A percentile compares a stretch with the other conserved stretches of the same genome.
These are phyloP conservation scores for Sarcophaga rosellei DNA, from an alignment of 2,888 invertebrate genomes.

Conservation along the genomic window DNA sequence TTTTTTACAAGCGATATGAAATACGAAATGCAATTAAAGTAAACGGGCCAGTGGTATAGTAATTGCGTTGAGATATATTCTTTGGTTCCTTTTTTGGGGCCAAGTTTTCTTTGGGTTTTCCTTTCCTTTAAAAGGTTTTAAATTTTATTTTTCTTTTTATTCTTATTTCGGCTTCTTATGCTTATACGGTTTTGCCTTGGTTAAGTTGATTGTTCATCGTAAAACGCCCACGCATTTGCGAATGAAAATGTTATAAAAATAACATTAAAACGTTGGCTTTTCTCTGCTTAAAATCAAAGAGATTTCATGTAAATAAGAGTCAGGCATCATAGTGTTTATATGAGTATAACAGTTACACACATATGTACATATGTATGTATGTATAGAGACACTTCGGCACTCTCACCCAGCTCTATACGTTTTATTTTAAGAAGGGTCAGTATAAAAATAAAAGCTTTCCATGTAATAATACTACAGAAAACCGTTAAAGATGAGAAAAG, in stretches of 20 bases:
- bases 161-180: neutral
- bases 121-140: neutral
- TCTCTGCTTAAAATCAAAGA: neutral
- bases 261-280: neutral
- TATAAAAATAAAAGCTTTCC: conserved; percentile 12
- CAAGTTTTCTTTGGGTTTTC: neutral
- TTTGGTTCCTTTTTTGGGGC: neutral
- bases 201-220: conserved; percentile 2
- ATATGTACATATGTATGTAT: neutral
- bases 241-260: conserved; percentile 39
- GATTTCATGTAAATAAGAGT: no score
- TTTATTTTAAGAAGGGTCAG: conserved; percentile 47
- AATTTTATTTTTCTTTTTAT: neutral
- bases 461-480: neutral
- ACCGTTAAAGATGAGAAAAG: conserved; percentile 5
- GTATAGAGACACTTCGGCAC: neutral
- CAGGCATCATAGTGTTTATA: no score
- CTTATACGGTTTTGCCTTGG: neutral
- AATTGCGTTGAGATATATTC: no score
- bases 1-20: neutral
- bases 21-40: neutral
- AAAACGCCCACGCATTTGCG: conserved; percentile 58
- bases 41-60: neutral
- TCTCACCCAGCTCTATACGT: conserved; percentile 21
- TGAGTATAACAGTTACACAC: conserved; percentile 57